phyloP scores from a whole-genome alignment of 2,888 invertebrate species.

The Agriopis marginaria region DNA sequence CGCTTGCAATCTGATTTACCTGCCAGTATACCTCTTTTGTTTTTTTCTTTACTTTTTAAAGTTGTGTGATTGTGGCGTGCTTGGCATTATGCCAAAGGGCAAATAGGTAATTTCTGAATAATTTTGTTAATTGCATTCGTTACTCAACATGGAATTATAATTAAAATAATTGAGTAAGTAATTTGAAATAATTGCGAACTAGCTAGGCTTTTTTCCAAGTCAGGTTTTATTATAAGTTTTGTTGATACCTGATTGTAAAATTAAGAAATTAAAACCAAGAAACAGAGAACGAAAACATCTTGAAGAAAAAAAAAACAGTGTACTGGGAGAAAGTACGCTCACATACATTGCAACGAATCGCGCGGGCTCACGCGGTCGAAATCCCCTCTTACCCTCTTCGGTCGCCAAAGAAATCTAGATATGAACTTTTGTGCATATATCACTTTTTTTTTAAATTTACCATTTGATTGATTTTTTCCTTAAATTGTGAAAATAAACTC shows the following conservation, averaged over 20 bases:
- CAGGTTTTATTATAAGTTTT: not conserved
- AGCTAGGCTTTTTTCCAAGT: too few species aligned
- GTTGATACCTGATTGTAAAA: slow-evolving; percentile 7
- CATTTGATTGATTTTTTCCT: too few species aligned
- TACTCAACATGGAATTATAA: slow-evolving; percentile 45
- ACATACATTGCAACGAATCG: too few species aligned
- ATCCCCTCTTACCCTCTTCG: too few species aligned
- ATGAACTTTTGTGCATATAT: too few species aligned
- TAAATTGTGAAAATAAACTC: too few species aligned
- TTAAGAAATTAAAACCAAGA: slow-evolving; percentile 25
- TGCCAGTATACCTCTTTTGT: slow-evolving; percentile 65
- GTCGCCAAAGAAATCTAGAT: too few species aligned
- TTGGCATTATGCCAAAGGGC: slow-evolving; percentile 52
- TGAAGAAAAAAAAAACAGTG: too few species aligned
- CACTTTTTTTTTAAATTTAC: too few species aligned
- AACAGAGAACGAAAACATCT: too few species aligned
- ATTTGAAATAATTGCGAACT: slow-evolving; percentile 47
- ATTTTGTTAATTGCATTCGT: slow-evolving; percentile 47
- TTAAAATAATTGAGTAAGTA: slow-evolving; percentile 58
- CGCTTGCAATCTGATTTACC: slow-evolving; percentile 84
- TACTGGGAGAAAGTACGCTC: too few species aligned
- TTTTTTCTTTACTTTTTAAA: slow-evolving; percentile 50
- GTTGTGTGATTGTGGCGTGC: slow-evolving; percentile 57
- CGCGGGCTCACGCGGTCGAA: too few species aligned
- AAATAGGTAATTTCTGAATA: slow-evolving; percentile 47